A percentile compares a stretch with the other conserved stretches of the same genome.
Conservation (phyloP, 2,113 vertebrate species). For the Acrocephalus arundinaceus region DNA sequence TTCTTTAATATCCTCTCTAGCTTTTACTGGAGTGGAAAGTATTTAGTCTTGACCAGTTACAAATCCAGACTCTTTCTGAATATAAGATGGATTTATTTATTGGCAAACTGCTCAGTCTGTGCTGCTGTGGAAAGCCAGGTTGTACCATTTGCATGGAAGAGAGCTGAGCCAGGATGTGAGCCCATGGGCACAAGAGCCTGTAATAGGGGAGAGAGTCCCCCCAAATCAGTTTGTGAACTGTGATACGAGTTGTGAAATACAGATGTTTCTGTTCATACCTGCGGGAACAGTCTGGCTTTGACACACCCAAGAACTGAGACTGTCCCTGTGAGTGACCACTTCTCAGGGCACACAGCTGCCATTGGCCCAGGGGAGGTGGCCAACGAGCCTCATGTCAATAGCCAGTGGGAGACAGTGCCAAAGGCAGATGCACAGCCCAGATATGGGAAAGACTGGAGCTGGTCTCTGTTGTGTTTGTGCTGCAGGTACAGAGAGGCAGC, state of each 20-base stretch:
- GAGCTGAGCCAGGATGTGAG: background rate
- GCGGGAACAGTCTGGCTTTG: background rate
- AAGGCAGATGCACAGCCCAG: background rate
- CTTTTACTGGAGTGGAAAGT: constrained; percentile 52
- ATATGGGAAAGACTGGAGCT: background rate
- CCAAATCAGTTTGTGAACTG: background rate
- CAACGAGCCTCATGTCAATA: background rate
- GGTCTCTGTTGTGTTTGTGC: background rate
- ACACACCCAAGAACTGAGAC: background rate
- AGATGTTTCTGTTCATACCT: background rate
- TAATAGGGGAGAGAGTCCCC: background rate
- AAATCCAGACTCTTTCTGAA: background rate
- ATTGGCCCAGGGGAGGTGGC: background rate
- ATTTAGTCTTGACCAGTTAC: constrained; percentile 8
- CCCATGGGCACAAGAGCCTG: background rate
- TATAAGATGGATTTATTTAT: background rate
- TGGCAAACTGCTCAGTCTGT: background rate
- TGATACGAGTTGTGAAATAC: background rate
- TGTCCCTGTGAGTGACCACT: background rate
- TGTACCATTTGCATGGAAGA: background rate
- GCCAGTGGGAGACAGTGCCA: background rate
- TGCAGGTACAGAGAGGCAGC: background rate
- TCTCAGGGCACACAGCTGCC: background rate
- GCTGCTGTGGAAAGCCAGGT: background rate
- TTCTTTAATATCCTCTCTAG: constrained; percentile 57